Evolutionary conservation across 1,140 invertebrate species (phyloP).

Genomic region (Bactericera cockerelli): DNA sequence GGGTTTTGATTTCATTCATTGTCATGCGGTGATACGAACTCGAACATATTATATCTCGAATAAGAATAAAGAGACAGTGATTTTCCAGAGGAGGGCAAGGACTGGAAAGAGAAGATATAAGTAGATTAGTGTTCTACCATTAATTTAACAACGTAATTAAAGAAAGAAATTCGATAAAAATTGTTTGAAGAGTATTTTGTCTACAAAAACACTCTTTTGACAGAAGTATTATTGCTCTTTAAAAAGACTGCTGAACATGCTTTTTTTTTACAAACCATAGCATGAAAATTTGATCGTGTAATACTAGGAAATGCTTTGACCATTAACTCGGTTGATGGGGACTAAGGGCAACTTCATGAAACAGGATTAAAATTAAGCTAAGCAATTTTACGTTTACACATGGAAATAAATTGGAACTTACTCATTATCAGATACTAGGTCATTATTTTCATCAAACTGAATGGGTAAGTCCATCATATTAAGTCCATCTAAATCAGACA

Average conservation of each 20-base stretch:
- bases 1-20: conserved; percentile 51
- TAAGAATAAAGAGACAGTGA: conserved; percentile 62
- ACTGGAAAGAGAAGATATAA: conserved; percentile 26
- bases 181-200: conserved; percentile 19
- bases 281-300: no score
- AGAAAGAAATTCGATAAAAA: not conserved
- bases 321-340: no score
- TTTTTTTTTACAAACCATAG: no score
- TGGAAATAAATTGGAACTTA: no score
- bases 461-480: conserved; percentile 49
- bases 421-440: conserved; percentile 38
- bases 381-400: no score
- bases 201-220: not conserved
- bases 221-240: not conserved
- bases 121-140: conserved; percentile 8
- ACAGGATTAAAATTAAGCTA: no score
- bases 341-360: no score
- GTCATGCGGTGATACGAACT: conserved; percentile 66
- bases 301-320: no score
- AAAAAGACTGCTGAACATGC: not conserved
- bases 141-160: not conserved
- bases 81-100: conserved; percentile 53
- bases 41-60: conserved; percentile 65
- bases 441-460: conserved; percentile 40
- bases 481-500: conserved; percentile 39